phyloP scores from a whole-genome alignment of 1,140 invertebrate species.

The roundworm (Caenorhabditis elegans) region WBcel235 BX284603.4:4469501-4470000 shows the following conservation, averaged over 20 bases:
- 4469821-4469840: not conserved
- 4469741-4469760: not conserved
- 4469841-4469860: too few species aligned
- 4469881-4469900: not conserved
- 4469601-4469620: not conserved
- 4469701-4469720: conserved; percentile 30
- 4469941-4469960: not conserved
- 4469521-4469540: too few species aligned
- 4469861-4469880: too few species aligned
- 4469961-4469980: not conserved
- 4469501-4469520: too few species aligned
- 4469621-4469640: conserved; percentile 1
- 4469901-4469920: not conserved
- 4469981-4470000: not conserved
- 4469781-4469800: not conserved
- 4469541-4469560: not conserved
- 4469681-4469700: not conserved
- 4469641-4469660: not conserved
- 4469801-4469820: not conserved
- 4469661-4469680: not conserved
- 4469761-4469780: not conserved
- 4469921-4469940: not conserved
- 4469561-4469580: not conserved
- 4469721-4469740: conserved; percentile 19
- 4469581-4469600: conserved; percentile 10